Evolutionary conservation across 2,797 vertebrate species (phyloP), one percentile per base, ranked within the genome.

Genomic region (Acanthurus tractus): DNA sequence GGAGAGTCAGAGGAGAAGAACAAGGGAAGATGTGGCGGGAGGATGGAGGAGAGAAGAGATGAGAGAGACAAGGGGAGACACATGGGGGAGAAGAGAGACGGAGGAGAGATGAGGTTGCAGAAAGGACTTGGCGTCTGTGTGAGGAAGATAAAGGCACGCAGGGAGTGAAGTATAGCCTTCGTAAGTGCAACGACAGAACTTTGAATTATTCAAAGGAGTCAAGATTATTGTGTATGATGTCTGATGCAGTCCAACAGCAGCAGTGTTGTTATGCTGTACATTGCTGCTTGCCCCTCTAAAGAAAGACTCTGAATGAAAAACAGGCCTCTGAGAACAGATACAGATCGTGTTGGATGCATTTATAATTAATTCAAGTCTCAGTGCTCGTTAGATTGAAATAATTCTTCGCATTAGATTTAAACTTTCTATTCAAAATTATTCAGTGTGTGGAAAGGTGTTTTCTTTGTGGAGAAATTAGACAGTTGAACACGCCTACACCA

Each of bases 131-230:
- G 68, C 75, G 71, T 77, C 79, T 29, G 61, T 40, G 62, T 66
- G 67, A 74, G 70, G 55, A 64, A 64, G 83, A 85, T 85, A 79
- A 78, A 81, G 74, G 48, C 54, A 57, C n/a, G 22, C 23, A n/a
- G 56, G 76, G 74, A 65, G 48, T 36, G 52, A 63, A 78, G 65
- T 83, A 66, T 34, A 46, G 53, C 70, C 74, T 71, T 80, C 70
- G 55, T 78, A 50, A 71, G 68, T 84, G 74, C 73, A 53, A 50
- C 70, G 18, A 78, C 73, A 78, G 67, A 81, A 66, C 70, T 87
- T 78, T 90, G 71, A 89, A 88, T 89, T 84, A 88, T 89, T 88
- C 72, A 91, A 79, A 82, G 71, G 73, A 83, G 80, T 83, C 52
- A 67, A 40, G 75, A 82, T 74, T 79, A 68, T 64, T 72, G 53